A percentile compares a stretch with the other conserved stretches of the same genome.
Evolutionary conservation across 2,113 vertebrate species (phyloP).

Genomic region (Oophaga pumilio): DNA sequence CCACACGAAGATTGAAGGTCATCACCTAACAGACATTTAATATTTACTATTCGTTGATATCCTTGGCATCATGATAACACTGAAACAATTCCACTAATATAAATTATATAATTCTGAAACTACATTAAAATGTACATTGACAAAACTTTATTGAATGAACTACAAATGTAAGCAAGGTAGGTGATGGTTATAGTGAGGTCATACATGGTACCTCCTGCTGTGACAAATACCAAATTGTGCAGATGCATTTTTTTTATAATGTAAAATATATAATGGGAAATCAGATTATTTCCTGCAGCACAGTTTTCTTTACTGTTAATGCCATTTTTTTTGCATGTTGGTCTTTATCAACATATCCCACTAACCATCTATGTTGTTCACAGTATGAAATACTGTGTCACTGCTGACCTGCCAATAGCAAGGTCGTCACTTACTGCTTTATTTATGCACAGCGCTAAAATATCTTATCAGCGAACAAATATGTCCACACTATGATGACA

Average conservation of each 20-base stretch:
- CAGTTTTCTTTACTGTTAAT: neutral
- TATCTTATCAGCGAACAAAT: slow-evolving; percentile 44
- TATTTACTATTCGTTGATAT: too few species aligned
- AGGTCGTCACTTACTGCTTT: slow-evolving; percentile 35
- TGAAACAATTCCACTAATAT: too few species aligned
- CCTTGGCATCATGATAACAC: too few species aligned
- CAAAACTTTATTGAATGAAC: neutral
- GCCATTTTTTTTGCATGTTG: neutral
- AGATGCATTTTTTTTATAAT: neutral
- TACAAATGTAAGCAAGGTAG: neutral
- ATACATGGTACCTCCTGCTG: neutral
- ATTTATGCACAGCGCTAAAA: slow-evolving; percentile 41
- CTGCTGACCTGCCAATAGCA: slow-evolving; percentile 46
- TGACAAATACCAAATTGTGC: neutral
- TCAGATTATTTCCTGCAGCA: neutral
- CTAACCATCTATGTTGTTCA: slow-evolving; percentile 27
- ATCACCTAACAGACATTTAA: too few species aligned
- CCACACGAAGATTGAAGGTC: too few species aligned
- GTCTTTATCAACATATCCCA: neutral
- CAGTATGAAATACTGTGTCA: slow-evolving; percentile 28
- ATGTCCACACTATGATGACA: slow-evolving; percentile 47
- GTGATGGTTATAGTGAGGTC: neutral
- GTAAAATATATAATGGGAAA: neutral
- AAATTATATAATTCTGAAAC: too few species aligned
- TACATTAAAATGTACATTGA: neutral